phyloP scores from a whole-genome alignment of 53 echinoderm and acorn worm species.

The Pentamera pediparva region DNA sequence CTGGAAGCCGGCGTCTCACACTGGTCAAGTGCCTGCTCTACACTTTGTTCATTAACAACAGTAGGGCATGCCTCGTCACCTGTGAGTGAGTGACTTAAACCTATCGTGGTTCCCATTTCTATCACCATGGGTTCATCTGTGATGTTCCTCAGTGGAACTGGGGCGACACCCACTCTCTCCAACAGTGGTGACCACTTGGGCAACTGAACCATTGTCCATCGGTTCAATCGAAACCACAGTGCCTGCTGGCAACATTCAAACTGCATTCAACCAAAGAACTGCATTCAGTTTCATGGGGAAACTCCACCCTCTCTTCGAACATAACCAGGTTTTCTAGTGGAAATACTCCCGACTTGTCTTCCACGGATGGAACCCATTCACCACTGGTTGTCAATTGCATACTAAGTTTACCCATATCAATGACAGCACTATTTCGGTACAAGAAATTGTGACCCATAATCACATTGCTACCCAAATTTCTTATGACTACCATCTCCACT shows the following conservation, averaged over 20 bases:
- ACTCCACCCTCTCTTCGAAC: neutral
- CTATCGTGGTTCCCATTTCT: constrained; percentile 6
- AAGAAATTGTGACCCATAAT: neutral
- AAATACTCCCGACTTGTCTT: neutral
- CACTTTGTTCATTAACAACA: neutral
- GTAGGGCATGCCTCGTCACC: neutral
- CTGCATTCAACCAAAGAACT: neutral
- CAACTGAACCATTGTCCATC: neutral
- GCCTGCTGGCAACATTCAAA: neutral
- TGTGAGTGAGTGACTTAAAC: constrained; percentile 30
- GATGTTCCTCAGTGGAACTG: too few relatives aligned
- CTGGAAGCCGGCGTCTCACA: neutral
- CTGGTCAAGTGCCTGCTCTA: neutral
- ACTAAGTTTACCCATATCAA: neutral
- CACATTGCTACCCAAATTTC: neutral
- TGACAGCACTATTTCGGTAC: neutral
- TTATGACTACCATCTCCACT: neutral
- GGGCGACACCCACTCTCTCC: neutral
- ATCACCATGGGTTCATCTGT: too few relatives aligned
- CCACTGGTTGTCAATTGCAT: neutral
- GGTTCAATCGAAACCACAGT: neutral
- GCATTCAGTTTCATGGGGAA: neutral
- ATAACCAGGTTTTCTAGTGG: neutral
- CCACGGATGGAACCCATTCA: neutral
- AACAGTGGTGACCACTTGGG: neutral